Base-by-base conservation (phyloP, 1,140 invertebrate genomes). In the Bombus superbus region DNA sequence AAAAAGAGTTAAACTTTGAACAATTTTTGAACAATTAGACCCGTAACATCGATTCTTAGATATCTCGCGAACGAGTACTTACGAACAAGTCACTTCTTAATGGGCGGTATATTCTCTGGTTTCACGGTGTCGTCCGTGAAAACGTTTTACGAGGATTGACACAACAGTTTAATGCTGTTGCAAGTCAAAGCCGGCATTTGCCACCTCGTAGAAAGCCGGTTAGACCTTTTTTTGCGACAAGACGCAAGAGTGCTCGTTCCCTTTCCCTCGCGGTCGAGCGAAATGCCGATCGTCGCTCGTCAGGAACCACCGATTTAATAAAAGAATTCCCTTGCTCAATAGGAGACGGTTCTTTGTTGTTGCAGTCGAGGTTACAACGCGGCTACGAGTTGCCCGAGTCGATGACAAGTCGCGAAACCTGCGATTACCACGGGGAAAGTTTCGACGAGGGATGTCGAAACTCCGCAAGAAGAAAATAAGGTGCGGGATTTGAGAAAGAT, bases 211-310 rank as follows among this genome's bases (percentile, higher is more conserved):
- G 47, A 53, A 53, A 53, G 47, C 85, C 86, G 69, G 83, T 78
- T 89, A 87, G 42, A 86, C 62, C 53, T 44, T 85, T 80, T 79
- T 78, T 82, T 78, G 83, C 53, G 53, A 64, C 80, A 87, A 85
- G 77, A 78, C 83, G 90, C 62, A 83, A 66, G 85, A 87, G 87
- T 91, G 89, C 91, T 88, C 86, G 81, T 88, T 91, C 89, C 92
- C 92, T 92, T 92, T 92, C 92, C 86, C 90, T 92, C 84, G 85
- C 83, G 88, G 87, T 68, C 77, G 83, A 92, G 85, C 89, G 83
- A 81, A 90, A 91, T 83, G 79, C 86, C 69, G 53, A 87, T 86
- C 80, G 86, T 88, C 84, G 83, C 84, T 89, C 80, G 82, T 44
- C 64, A 83, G 81, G 72, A 83, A 83, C 81, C 81, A 68, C 44